These are phyloP conservation scores for Rotaria socialis DNA, from an alignment of 2,888 invertebrate species.

Conservation along the genomic window DNA sequence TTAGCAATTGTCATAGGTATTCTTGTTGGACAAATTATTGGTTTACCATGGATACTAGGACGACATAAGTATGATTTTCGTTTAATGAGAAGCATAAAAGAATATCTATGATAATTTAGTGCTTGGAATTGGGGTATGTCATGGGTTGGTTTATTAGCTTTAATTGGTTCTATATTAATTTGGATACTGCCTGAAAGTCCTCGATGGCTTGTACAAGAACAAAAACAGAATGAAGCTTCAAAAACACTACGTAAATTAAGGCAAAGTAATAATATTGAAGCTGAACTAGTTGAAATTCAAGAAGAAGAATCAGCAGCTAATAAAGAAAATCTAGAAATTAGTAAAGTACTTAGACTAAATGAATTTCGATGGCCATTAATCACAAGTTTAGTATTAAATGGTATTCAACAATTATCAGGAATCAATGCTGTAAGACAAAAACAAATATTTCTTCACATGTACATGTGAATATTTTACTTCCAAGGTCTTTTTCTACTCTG, in stretches of 20 bases:
- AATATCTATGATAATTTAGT: not conserved
- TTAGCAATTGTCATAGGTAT: slow-evolving; percentile 90
- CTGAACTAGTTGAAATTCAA: slow-evolving; percentile 92
- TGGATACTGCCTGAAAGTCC: slow-evolving; percentile 42
- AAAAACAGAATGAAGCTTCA: slow-evolving; percentile 48
- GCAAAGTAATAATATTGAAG: slow-evolving; percentile 76
- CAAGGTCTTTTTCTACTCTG: slow-evolving; percentile 37
- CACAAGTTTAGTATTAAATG: not conserved
- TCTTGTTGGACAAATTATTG: slow-evolving; percentile 85
- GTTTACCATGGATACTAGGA: slow-evolving; percentile 88
- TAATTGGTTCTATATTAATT: not conserved
- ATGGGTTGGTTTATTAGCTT: not conserved
- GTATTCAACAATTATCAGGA: slow-evolving; percentile 15
- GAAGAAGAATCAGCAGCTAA: slow-evolving; percentile 67
- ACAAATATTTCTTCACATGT: not conserved
- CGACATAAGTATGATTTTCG: not conserved
- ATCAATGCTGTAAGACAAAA: slow-evolving; percentile 2
- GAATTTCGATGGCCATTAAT: slow-evolving; percentile 38
- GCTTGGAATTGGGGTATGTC: slow-evolving; percentile 11
- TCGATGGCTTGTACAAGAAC: not conserved
- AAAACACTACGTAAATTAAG: slow-evolving; percentile 67
- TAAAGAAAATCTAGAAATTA: not conserved
- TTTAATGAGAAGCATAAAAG: no score
- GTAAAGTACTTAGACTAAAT: slow-evolving; percentile 13
- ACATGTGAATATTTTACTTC: not conserved